A percentile compares a stretch with the other conserved stretches of the same genome.
Evolutionary conservation across 2,888 invertebrate species (phyloP).

Genomic region (Phania funesta): DNA sequence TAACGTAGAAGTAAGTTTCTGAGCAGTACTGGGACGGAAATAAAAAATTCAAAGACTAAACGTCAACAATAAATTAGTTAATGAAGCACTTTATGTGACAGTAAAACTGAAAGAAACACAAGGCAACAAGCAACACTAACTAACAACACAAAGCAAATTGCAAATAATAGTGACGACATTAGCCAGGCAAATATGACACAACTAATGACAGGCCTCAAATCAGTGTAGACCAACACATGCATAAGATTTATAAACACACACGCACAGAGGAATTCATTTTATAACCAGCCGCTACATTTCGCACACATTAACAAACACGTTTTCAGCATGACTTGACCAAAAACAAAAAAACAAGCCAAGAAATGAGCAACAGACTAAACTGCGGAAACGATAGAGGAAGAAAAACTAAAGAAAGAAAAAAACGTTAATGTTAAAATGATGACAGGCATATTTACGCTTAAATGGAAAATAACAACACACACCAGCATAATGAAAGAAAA

Average conservation of each 20-base stretch:
- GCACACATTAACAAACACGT: conserved; percentile 22
- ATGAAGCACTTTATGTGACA: conserved; percentile 45
- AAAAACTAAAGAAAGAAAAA: not conserved
- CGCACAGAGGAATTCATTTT: not conserved
- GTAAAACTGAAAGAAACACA: not conserved
- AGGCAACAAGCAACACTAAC: not conserved
- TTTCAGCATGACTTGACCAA: conserved; percentile 47
- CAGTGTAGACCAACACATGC: conserved; percentile 1
- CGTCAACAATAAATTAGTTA: conserved; percentile 41
- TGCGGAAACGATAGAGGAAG: not conserved
- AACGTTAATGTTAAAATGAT: conserved; percentile 65
- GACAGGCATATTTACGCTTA: conserved; percentile 67
- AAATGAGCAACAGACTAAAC: not conserved
- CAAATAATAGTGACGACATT: conserved; percentile 57
- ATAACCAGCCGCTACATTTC: conserved; percentile 14
- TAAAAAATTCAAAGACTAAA: conserved; percentile 28
- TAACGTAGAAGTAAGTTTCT: not conserved
- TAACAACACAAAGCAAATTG: conserved; percentile 39
- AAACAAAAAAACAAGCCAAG: conserved; percentile 11
- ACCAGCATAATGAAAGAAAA: conserved; percentile 16
- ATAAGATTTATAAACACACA: not conserved
- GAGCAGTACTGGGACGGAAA: conserved; percentile 3
- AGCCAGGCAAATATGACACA: conserved; percentile 55
- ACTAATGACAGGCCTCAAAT: conserved; percentile 57
- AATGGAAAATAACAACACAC: conserved; percentile 70